Percentiles rank a stretch among this genome's conserved stretches.
Evolutionary conservation across 2,888 invertebrate species (phyloP).

Genomic region (Brassicogethes aeneus): DNA sequence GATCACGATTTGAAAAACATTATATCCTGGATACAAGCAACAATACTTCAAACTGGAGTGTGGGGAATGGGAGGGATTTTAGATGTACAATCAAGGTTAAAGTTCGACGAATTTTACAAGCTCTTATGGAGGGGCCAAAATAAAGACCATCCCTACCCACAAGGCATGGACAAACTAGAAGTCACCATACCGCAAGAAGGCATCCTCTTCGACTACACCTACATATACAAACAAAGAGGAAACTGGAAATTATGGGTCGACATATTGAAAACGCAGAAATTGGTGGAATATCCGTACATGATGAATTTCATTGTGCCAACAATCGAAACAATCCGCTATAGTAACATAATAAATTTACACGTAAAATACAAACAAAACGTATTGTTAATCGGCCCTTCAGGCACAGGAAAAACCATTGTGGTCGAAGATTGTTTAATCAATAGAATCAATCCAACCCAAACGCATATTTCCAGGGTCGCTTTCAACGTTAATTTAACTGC

Average conservation of each 20-base stretch:
- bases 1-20: conserved; percentile 41
- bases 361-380: conserved; percentile 55
- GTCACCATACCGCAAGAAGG: conserved; percentile 48
- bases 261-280: conserved; percentile 41
- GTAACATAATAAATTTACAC: conserved; percentile 46
- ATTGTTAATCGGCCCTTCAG: conserved; percentile 50
- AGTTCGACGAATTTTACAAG: conserved; percentile 37
- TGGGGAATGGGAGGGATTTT: conserved; percentile 72
- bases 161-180: conserved; percentile 46
- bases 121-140: conserved; percentile 36
- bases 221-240: conserved; percentile 50
- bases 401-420: conserved; percentile 56
- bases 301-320: conserved; percentile 47
- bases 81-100: conserved; percentile 36
- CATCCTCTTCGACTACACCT: conserved; percentile 48
- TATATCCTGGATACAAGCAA: conserved; percentile 44
- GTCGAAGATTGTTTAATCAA: conserved; percentile 43
- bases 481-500: conserved; percentile 46
- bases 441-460: conserved; percentile 43
- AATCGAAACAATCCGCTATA: conserved; percentile 47
- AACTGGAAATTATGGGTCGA: conserved; percentile 52
- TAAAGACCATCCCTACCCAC: conserved; percentile 42
- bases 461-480: conserved; percentile 46
- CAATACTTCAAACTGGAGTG: conserved; percentile 48
- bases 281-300: conserved; percentile 38